Evolutionary conservation across 2,797 vertebrate species (phyloP), one percentile per base, ranked within the genome.

Genomic region (Morelia viridis): DNA sequence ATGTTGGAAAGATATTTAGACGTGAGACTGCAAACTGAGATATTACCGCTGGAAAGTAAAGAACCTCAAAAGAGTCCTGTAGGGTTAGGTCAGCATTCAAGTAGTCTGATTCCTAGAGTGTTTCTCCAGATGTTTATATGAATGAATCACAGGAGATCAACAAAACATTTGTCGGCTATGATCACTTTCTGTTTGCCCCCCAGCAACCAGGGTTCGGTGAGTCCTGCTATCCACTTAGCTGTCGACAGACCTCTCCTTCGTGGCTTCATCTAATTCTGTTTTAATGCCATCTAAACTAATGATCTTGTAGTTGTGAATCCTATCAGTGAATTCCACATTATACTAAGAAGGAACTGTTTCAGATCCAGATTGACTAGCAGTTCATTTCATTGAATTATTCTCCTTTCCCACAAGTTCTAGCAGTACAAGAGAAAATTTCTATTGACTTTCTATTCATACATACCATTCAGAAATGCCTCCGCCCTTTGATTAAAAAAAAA

Each of bases 1-100:
- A 41, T 35, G 60, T 65, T 50, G 28, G 68, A 91, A 61, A 50
- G 85, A 28, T 84, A 90, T 92, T 56, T 87, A n/a, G 71, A 35
- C 35, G 53, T 13, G 90, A 85, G n/a, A 80, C 4, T 83, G 9
- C 71, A 94, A 90, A 50, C 57, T 60, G 94, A 92, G 41, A 91
- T 88, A 60, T 92, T 91, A n/a, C 26, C 3, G 8, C 35, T 76
- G 35, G 41, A 76, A 76, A 41, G 22, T 46, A 22, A 76, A 17
- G 35, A 76, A 41, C 35, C 35, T 46, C 8, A 76, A 41, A 76
- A 10, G 71, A 76, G 19, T 8, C 71, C 3, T 0, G 35, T 76
- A 76, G 35, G 17, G 24, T 76, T 46, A 41, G 35, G 7, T 76
- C 8, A 76, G 19, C 41, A 76, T 76, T 76, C 35, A 68, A 65